phyloP scores from a whole-genome alignment of 1,140 invertebrate species.

The Drosophila serrata region DNA sequence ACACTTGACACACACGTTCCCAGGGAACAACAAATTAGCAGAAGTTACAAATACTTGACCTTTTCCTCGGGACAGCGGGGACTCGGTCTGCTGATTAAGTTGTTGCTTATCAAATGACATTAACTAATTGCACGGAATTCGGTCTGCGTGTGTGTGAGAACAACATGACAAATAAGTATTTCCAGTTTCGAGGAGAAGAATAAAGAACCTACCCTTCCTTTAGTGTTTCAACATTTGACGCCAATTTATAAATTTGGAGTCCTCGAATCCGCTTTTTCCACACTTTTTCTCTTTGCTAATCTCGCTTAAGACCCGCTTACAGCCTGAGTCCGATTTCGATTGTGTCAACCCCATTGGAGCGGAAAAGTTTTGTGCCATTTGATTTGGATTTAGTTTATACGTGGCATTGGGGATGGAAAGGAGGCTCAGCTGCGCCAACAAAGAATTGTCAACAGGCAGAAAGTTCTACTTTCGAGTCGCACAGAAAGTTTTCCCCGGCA shows the following conservation, averaged over 20 bases:
- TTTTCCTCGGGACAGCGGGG: constrained; percentile 47
- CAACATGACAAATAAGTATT: constrained; percentile 63
- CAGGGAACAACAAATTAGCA: constrained; percentile 76
- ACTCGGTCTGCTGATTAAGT: constrained; percentile 63
- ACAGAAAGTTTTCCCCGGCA: constrained; percentile 60
- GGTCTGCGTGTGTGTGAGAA: constrained; percentile 31
- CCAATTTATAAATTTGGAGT: constrained; percentile 82
- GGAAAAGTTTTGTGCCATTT: constrained; percentile 75
- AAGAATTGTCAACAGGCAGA: constrained; percentile 65
- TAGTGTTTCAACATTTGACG: constrained; percentile 59
- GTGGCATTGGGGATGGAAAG: not conserved
- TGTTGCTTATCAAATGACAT: constrained; percentile 72
- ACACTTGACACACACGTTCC: constrained; percentile 71
- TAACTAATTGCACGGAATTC: constrained; percentile 71
- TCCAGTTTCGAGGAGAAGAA: not conserved
- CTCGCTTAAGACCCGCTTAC: constrained; percentile 65
- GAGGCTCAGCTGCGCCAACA: constrained; percentile 72
- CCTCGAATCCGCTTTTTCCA: constrained; percentile 47
- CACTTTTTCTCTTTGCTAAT: constrained; percentile 59
- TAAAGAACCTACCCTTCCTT: not conserved
- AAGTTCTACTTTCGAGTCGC: constrained; percentile 77
- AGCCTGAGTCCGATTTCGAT: constrained; percentile 49
- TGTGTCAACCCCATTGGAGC: constrained; percentile 57
- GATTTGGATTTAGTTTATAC: constrained; percentile 60
- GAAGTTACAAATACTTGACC: constrained; percentile 73